Evolutionary conservation across 2,888 invertebrate genomes (phyloP).

Genomic region (Xestia sexstrigata): DNA sequence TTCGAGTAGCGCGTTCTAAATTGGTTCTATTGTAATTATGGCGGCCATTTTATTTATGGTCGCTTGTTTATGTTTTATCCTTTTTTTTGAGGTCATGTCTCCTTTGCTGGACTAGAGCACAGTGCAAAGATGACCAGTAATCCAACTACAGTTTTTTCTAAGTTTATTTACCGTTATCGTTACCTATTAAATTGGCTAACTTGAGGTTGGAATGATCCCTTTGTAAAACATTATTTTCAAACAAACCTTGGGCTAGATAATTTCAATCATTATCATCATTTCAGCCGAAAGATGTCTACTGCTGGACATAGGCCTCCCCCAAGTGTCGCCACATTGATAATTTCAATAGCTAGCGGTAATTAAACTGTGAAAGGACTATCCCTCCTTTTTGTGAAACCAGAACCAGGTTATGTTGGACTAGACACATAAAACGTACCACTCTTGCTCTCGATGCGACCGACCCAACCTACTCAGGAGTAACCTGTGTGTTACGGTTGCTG

Average conservation of each 20-base stretch:
- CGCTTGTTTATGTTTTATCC: slow-evolving; percentile 42
- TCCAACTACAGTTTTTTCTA: not conserved
- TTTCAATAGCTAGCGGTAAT: no score
- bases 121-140: not conserved
- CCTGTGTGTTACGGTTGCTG: no score
- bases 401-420: no score
- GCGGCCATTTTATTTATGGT: slow-evolving; percentile 59
- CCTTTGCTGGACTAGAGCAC: not conserved
- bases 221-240: not conserved
- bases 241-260: not conserved
- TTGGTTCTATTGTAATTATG: slow-evolving; percentile 76
- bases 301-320: no score
- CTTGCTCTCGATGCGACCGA: not conserved
- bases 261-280: no score
- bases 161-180: not conserved
- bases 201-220: not conserved
- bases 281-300: no score
- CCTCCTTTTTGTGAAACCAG: no score
- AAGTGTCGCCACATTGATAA: no score
- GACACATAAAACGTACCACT: not conserved
- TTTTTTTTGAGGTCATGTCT: slow-evolving; percentile 42
- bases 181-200: not conserved
- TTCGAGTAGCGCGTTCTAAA: slow-evolving; percentile 72
- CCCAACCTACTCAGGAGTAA: no score
- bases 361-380: no score